Percentiles rank a stretch among this genome's conserved stretches.
phyloP scores from a whole-genome alignment of 2,888 invertebrate species.

The Oligia strigilis region DNA sequence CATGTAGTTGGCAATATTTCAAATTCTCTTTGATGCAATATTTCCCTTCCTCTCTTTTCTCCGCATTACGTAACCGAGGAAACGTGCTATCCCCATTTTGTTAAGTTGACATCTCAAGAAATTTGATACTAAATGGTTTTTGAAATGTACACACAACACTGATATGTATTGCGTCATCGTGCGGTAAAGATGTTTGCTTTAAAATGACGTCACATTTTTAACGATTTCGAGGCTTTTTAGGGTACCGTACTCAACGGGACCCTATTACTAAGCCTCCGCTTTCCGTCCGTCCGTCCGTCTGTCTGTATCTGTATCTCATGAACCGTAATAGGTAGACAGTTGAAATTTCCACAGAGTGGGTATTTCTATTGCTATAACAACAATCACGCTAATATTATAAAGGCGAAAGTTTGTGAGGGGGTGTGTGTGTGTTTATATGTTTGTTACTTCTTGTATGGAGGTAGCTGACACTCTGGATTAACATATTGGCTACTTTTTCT shows the following conservation, averaged over 20 bases:
- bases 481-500: too few relatives aligned
- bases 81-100: constrained; percentile 71
- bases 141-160: constrained; percentile 21
- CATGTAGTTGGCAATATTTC: constrained; percentile 88
- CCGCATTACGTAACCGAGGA: constrained; percentile 77
- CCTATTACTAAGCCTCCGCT: background rate
- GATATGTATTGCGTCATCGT: constrained; percentile 8
- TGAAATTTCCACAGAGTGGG: background rate
- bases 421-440: too few relatives aligned
- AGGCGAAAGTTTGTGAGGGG: too few relatives aligned
- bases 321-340: background rate
- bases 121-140: constrained; percentile 61
- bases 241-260: background rate
- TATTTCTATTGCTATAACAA: background rate
- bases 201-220: background rate
- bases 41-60: constrained; percentile 76
- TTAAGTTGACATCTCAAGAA: constrained; percentile 66
- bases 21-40: constrained; percentile 87
- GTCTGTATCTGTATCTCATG: background rate
- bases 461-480: too few relatives aligned
- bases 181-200: constrained; percentile 2
- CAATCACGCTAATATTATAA: background rate
- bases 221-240: background rate
- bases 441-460: too few relatives aligned
- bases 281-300: background rate